Evolutionary conservation across 2,888 invertebrate species (phyloP).

Genomic region (Rhagophthalmus giganteus): DNA sequence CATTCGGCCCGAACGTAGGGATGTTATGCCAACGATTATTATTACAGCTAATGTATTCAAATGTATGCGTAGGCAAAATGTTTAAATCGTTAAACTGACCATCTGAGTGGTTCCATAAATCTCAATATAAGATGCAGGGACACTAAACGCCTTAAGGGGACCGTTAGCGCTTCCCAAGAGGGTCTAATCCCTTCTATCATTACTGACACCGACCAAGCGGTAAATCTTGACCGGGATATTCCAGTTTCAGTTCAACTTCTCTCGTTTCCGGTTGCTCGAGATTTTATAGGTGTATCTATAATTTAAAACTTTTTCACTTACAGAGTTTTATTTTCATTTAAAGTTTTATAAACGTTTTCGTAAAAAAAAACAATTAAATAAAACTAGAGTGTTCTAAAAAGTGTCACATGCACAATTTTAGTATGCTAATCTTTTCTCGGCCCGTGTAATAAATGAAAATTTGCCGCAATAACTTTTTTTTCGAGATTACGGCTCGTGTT

Average conservation of each 20-base stretch:
- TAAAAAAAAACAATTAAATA: too few relatives aligned
- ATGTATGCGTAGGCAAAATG: constrained; percentile 20
- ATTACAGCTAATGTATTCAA: constrained; percentile 14
- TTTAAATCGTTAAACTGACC: constrained; percentile 45
- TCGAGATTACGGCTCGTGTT: too few relatives aligned
- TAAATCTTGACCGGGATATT: constrained; percentile 33
- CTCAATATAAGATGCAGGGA: constrained; percentile 49
- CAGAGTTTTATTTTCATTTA: neutral
- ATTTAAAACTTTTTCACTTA: too few relatives aligned
- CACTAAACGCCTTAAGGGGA: constrained; percentile 33
- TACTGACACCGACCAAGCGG: constrained; percentile 34
- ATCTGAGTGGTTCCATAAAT: constrained; percentile 42
- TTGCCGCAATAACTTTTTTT: too few relatives aligned
- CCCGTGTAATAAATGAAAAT: too few relatives aligned
- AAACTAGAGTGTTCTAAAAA: too few relatives aligned
- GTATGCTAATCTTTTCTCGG: too few relatives aligned
- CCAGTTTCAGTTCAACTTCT: constrained; percentile 20
- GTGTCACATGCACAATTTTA: too few relatives aligned
- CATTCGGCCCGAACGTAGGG: neutral
- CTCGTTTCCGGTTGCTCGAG: constrained; percentile 2
- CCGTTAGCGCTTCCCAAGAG: constrained; percentile 33
- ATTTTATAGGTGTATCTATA: too few relatives aligned
- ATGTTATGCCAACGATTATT: neutral
- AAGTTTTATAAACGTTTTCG: too few relatives aligned
- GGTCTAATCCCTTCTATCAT: constrained; percentile 37